phyloP scores from a whole-genome alignment of 2,113 vertebrate species.

The Ascaphus truei region DNA sequence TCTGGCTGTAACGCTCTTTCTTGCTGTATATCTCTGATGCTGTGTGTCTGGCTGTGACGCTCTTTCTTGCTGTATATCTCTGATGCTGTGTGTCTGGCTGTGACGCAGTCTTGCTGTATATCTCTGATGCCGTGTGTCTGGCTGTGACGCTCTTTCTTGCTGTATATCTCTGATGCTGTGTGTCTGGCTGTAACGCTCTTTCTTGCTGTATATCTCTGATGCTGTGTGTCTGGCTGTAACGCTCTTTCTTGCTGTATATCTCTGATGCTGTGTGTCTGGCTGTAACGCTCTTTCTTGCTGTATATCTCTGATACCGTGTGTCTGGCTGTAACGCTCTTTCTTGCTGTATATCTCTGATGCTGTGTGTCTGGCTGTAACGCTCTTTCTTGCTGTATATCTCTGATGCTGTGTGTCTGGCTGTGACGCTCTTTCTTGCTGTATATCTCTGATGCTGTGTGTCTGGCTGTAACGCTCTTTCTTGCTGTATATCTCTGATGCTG shows the following conservation, averaged over 20 bases:
- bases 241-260: background rate
- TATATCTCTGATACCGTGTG: background rate
- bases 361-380: background rate
- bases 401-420: background rate
- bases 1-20: background rate
- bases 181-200: background rate
- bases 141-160: background rate
- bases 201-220: background rate
- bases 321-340: background rate
- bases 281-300: background rate
- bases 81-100: background rate
- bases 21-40: background rate
- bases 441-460: background rate
- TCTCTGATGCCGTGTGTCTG: background rate
- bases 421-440: background rate
- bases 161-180: background rate
- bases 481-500: background rate
- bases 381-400: background rate
- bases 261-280: background rate
- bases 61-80: background rate
- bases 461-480: background rate
- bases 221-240: background rate
- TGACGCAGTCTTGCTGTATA: background rate
- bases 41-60: background rate
- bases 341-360: background rate